Conservation (phyloP, 2,113 vertebrate species). For the Melanocharis versteri region DNA sequence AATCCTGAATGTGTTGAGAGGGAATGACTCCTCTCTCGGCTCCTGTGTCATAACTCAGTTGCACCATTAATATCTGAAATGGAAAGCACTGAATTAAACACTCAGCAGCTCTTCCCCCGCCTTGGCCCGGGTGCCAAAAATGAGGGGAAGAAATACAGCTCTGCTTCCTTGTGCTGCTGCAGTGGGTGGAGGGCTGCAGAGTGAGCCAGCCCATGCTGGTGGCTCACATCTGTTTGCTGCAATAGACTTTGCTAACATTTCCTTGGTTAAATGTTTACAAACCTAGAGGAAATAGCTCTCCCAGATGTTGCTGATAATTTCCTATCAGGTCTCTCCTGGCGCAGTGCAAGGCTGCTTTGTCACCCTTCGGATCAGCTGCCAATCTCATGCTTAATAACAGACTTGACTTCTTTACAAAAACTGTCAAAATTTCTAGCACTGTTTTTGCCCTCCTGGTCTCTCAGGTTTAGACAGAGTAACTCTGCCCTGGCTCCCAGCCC, state of each 20-base stretch:
- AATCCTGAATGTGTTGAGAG: slow-evolving; percentile 55
- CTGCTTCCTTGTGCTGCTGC: not conserved
- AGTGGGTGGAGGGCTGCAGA: not conserved
- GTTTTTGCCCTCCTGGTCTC: not conserved
- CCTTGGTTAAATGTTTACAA: not conserved
- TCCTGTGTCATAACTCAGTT: slow-evolving; percentile 45
- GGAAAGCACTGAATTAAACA: slow-evolving; percentile 42
- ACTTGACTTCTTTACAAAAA: not conserved
- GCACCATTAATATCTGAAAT: not conserved
- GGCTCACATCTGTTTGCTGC: not conserved
- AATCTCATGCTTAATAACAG: not conserved
- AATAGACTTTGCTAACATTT: not conserved
- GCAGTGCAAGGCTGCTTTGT: not conserved
- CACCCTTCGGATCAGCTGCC: not conserved
- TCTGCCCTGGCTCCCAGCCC: not conserved
- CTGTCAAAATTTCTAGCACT: not conserved
- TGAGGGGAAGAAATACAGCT: not conserved
- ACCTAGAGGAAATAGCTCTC: not conserved
- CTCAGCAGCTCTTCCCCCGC: not conserved
- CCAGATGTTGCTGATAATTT: slow-evolving; percentile 30
- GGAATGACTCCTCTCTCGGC: slow-evolving; percentile 47
- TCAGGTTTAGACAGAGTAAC: not conserved
- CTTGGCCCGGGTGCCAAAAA: not conserved
- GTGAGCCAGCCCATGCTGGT: not conserved
- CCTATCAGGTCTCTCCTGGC: not conserved